Evolutionary conservation across 1,140 invertebrate genomes (phyloP), one percentile per base, ranked within the genome.

Genomic region (Agrilus planipennis): DNA sequence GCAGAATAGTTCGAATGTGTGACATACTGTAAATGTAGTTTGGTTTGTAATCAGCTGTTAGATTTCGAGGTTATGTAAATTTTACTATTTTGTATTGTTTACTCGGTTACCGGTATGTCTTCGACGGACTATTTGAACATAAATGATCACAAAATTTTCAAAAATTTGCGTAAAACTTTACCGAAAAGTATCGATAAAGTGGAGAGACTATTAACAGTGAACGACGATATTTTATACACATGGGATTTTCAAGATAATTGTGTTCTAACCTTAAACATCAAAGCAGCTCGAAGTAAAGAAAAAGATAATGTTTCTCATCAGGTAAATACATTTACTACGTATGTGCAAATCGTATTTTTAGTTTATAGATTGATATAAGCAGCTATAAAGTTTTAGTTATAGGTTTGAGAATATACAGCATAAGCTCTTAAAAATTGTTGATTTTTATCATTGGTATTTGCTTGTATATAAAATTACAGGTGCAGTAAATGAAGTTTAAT

Each of bases 241-340:
- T 80, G 77, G 77, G 70, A 73, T 53, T 64, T 69, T 2, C 57
- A 68, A 15, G 75, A 76, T 57, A 73, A 68, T 48, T 77, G 74
- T 58, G 63, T 79, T 34, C 62, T 73, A 41, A 68, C 69, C 29
- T 55, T 79, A 30, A 76, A 79, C 52, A 39, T 77, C 32, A 71
- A 72, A 43, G 65, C 68, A 17, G 58, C 71, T 19, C 67, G 70
- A 38, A 64, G 58, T 17, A 70, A 69, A 45, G 60, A 64, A 30
- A 54, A 50, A 14, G 57, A 64, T 19, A 63, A 69, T 39, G 62
- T 70, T 10, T 53, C 63, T 18, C 73, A 72, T 53, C 76, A 79
- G 68, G 77, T 78, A 61, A 64, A 53, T 51, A 12, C 48, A 41
- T 18, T 4, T 34, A 18, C 34, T 34, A 22, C 18, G 17, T 18